phyloP scores from a whole-genome alignment of 37 sponge, comb jelly and placozoan species.

The Eunapius fragilis region DNA sequence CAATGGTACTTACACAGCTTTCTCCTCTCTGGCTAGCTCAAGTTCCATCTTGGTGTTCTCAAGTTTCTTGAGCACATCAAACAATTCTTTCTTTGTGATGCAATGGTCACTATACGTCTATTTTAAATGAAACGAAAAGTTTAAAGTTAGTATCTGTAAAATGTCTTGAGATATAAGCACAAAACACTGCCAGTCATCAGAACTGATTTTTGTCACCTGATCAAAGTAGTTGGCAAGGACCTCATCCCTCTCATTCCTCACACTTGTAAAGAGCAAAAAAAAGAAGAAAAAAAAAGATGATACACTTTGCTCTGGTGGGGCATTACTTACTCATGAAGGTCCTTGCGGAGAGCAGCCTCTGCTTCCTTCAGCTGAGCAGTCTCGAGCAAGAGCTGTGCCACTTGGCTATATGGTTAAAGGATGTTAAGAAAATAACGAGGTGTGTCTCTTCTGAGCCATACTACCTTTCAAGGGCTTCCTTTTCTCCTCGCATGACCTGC shows the following conservation, averaged over 20 bases:
- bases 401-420: slow-evolving; percentile 12
- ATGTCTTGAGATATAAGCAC: too few species aligned
- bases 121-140: not conserved
- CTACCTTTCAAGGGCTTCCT: slow-evolving; percentile 59
- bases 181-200: too few species aligned
- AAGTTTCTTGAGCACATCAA: slow-evolving; percentile 45
- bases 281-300: not conserved
- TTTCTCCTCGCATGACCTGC: slow-evolving; percentile 17
- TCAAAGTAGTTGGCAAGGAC: slow-evolving; percentile 59
- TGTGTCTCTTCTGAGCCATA: not conserved
- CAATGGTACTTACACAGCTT: slow-evolving; percentile 10
- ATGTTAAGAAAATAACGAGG: not conserved
- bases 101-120: slow-evolving; percentile 71
- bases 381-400: slow-evolving; percentile 40
- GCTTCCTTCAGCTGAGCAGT: slow-evolving; percentile 8
- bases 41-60: slow-evolving; percentile 51
- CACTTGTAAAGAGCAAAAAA: too few species aligned
- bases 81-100: slow-evolving; percentile 65
- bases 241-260: slow-evolving; percentile 61
- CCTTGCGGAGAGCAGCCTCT: slow-evolving; percentile 3
- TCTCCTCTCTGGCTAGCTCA: slow-evolving; percentile 50
- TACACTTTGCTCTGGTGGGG: not conserved
- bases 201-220: slow-evolving; percentile 34
- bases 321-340: slow-evolving; percentile 39
- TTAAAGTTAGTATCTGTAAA: too few species aligned